Evolutionary conservation across 2,888 invertebrate species (phyloP), one percentile per base, ranked within the genome.

Genomic region (Rotaria socialis): DNA sequence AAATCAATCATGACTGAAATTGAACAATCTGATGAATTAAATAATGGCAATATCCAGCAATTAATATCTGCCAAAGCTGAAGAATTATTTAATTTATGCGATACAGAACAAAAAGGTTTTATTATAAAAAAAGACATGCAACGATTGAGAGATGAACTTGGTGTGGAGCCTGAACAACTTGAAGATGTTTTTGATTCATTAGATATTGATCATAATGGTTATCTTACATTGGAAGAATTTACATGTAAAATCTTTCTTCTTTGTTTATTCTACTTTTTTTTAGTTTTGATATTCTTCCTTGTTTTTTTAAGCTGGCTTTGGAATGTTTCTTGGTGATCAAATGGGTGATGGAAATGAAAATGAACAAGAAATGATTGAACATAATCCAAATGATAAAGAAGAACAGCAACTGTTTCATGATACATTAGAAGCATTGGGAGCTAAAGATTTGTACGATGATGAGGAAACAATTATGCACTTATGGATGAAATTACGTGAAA

Each of bases 111-210:
- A 41, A 91, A 91, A 84, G 87, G 85, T 43, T 85, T 85, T 55
- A 87, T 93, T 86, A 91, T 91, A 27, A 92, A 92, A 88, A 88
- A 90, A 22, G 92, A 93, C 88, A 91, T 91, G 91, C 90, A 90
- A 88, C 88, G 91, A 50, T 89, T 93, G 86, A 90, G 91, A 88
- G 88, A 89, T 67, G 92, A 92, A 87, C 90, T 93, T 16, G 91
- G 91, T 4, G 89, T 93, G 85, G 89, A 90, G 1, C 91, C 92
- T 0, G 92, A 92, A 16, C 92, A 92, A 87, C 89, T 93, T 84
- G 92, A 92, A 87, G 90, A 90, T 52, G 93, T 93, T 58, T 93
- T 93, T 89, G 92, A 92, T 87, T 91, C 92, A 3, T 89, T 93
- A 86, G 93, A 93, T 89, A 89, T 90, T 50, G 92, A 92, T 87